Percentiles rank a stretch among this genome's conserved stretches.
Conservation (phyloP, 2,888 invertebrate genomes). For the Euclidia mi region DNA sequence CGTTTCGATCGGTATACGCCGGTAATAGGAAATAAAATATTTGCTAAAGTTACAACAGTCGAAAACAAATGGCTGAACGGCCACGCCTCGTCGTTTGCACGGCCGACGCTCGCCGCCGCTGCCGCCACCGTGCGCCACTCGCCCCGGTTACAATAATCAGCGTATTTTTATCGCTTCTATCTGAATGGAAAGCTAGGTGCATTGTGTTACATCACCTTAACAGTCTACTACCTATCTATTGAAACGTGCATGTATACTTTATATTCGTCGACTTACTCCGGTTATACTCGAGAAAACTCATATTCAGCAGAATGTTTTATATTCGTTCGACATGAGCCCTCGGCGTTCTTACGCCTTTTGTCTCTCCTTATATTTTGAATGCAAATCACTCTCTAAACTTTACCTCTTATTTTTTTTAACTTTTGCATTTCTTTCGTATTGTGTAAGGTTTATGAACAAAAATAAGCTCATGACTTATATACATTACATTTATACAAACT, state of each 20-base stretch:
- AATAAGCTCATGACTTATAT: slow-evolving; percentile 53
- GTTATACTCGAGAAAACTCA: slow-evolving; percentile 10
- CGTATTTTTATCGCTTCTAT: slow-evolving; percentile 70
- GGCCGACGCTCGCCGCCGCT: no score
- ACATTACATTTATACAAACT: slow-evolving; percentile 47
- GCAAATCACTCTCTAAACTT: slow-evolving; percentile 69
- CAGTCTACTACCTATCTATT: slow-evolving; percentile 28
- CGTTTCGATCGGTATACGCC: slow-evolving; percentile 4
- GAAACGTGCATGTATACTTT: slow-evolving; percentile 29
- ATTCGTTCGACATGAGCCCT: slow-evolving; percentile 10
- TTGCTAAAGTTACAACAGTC: slow-evolving; percentile 57
- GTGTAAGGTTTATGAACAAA: slow-evolving; percentile 57
- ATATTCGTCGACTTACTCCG: slow-evolving; percentile 18
- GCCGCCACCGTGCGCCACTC: slow-evolving; percentile 41
- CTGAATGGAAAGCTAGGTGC: slow-evolving; percentile 57
- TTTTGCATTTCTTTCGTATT: slow-evolving; percentile 60
- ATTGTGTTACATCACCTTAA: slow-evolving; percentile 52
- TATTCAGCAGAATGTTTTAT: slow-evolving; percentile 17
- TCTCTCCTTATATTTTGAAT: slow-evolving; percentile 63
- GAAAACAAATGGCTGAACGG: slow-evolving; percentile 67
- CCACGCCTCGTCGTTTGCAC: slow-evolving; percentile 67
- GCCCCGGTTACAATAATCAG: slow-evolving; percentile 65
- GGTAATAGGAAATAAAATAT: slow-evolving; percentile 41
- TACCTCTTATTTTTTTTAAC: slow-evolving; percentile 56
- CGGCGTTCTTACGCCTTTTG: slow-evolving; percentile 32